Evolutionary conservation across 2,888 invertebrate genomes (phyloP).

Genomic region (Gordius sp.): DNA sequence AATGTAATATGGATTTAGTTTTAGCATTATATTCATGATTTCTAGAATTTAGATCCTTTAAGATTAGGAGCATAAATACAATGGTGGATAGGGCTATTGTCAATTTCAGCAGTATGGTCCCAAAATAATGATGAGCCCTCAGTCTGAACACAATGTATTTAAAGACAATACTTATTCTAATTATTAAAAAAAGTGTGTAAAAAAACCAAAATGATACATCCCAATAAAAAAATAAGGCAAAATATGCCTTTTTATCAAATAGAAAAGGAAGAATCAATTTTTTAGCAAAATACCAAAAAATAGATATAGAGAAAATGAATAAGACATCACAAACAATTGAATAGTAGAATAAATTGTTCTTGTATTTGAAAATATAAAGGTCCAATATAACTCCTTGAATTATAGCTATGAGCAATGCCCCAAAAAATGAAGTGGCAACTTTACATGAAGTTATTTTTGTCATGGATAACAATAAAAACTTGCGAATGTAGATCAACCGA

Average conservation of each 20-base stretch:
- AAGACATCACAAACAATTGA: not conserved
- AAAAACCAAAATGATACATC: not conserved
- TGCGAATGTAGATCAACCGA: too few species aligned
- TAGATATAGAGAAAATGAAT: not conserved
- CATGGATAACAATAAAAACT: too few species aligned
- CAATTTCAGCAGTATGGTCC: not conserved
- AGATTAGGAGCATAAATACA: not conserved
- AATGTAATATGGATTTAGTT: slow-evolving; percentile 10
- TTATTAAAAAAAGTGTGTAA: not conserved
- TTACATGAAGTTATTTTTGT: too few species aligned
- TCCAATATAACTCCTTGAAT: slow-evolving; percentile 3
- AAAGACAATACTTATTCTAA: not conserved
- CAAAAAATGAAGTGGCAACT: not conserved
- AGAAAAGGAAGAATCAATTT: not conserved
- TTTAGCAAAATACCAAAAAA: not conserved
- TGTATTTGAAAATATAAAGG: slow-evolving; percentile 8
- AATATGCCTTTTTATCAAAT: not conserved
- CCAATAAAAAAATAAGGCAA: not conserved
- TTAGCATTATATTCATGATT: slow-evolving; percentile 3
- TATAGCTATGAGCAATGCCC: not conserved
- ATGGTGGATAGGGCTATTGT: not conserved
- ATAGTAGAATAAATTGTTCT: not conserved
- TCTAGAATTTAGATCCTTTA: slow-evolving; percentile 9
- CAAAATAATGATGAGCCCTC: not conserved
- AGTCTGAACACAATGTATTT: not conserved